These are phyloP conservation scores for Marasmarcha lunaedactyla DNA, from an alignment of 2,888 invertebrate species.

Conservation along the genomic window DNA sequence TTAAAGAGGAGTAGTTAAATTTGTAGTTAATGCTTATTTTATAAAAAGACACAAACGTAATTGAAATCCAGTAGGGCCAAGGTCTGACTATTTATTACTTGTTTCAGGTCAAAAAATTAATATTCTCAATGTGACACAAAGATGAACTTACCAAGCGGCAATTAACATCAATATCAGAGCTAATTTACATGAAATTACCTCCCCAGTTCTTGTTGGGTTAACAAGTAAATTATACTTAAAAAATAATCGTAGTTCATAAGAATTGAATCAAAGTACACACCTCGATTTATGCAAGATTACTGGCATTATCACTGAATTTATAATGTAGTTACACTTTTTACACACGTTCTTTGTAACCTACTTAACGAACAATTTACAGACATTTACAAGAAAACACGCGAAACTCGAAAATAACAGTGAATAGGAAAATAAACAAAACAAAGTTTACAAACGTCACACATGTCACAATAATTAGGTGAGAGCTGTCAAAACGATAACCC, in stretches of 20 bases:
- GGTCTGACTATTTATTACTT: too few species aligned
- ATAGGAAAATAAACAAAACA: background rate
- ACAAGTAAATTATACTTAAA: background rate
- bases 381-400: background rate
- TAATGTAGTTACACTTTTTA: conserved; percentile 20
- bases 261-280: background rate
- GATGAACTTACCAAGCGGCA: background rate
- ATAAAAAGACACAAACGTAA: too few species aligned
- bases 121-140: background rate
- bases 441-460: conserved; percentile 7
- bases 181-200: background rate
- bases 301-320: conserved; percentile 2
- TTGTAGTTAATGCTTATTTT: too few species aligned
- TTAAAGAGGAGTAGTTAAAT: too few species aligned
- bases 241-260: background rate
- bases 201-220: background rate
- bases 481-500: conserved; percentile 48
- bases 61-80: too few species aligned
- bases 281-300: background rate
- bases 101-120: background rate
- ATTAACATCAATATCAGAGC: background rate
- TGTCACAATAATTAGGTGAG: conserved; percentile 5
- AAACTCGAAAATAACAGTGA: too few species aligned
- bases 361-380: conserved; percentile 21
- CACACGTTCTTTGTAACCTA: conserved; percentile 33